A percentile compares a stretch with the other conserved stretches of the same genome.
These are phyloP conservation scores for Pituophis catenifer DNA, from an alignment of 2,113 vertebrate genomes.

Conservation along the genomic window DNA sequence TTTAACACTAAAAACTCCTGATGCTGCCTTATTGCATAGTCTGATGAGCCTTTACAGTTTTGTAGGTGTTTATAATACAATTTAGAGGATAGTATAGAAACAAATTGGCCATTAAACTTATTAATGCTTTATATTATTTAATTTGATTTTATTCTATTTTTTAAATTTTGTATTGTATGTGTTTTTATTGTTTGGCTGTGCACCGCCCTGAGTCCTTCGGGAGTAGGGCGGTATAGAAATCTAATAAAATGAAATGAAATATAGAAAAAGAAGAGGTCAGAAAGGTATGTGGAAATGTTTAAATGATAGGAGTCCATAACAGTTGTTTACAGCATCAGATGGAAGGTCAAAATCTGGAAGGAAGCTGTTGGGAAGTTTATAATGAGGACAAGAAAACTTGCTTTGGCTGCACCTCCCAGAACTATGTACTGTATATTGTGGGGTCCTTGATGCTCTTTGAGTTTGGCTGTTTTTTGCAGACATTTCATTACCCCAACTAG, in stretches of 20 bases:
- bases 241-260: no score
- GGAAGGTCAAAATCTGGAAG: neutral
- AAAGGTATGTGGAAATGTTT: neutral
- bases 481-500: neutral
- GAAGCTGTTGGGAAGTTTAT: neutral
- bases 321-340: neutral
- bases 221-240: no score
- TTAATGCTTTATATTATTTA: neutral
- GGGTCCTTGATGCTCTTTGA: neutral
- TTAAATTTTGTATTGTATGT: no score
- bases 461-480: neutral
- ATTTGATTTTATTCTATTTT: no score
- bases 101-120: neutral
- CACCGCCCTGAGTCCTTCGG: no score
- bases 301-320: neutral
- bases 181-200: no score
- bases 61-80: neutral
- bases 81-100: neutral
- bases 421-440: neutral
- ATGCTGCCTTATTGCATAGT: neutral
- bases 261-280: neutral
- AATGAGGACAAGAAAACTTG: neutral
- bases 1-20: neutral
- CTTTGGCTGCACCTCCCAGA: neutral
- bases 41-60: neutral